Evolutionary conservation across 2,888 invertebrate species (phyloP), one percentile per base, ranked within the genome.

Genomic region (Ferrisia virgata): DNA sequence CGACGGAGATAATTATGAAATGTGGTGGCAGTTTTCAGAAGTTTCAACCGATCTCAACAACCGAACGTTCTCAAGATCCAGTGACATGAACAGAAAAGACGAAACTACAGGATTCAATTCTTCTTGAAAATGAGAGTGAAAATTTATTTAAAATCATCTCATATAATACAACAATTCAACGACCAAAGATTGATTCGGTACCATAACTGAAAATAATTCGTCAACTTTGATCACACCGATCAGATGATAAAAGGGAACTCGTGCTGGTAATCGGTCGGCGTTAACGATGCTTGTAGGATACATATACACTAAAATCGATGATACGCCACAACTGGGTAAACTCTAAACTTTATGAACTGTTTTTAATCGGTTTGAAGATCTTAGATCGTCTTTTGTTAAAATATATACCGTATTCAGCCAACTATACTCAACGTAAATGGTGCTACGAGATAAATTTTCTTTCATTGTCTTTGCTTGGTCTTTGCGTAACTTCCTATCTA

Each of bases 371-470:
- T 76, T 76, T 76, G 28, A 36, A 53, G 25, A 76, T 76, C 72
- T 76, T 36, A 76, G 72, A 76, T 76, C 9, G 72, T 36, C 36
- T 36, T 76, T 76, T 76, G 72, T 76, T 76, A 76, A 76, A 76
- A 2, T 72, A 69, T 69, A 76, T 9, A 33, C 72, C 47, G 47
- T 53, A 53, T n/a, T 36, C 36, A 36, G 72, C 36, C 8, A 15
- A 36, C 36, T 53, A 9, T 31, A 28, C n/a, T 53, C 15, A 72
- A 31, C 33, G 72, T 18, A 36, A 76, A 76, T 36, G 33, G 72
- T 36, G 25, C 72, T 4, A 76, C 72, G 72, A 72, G 72, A 76
- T 76, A 76, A 76, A 76, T 76, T 76, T 76, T 76, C 72, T 76
- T 76, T 76, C 72, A 76, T 76, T 76, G 72, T 76, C 72, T 76